Evolutionary conservation across 2,797 vertebrate species (phyloP).

Genomic region (Caiman crocodilus): DNA sequence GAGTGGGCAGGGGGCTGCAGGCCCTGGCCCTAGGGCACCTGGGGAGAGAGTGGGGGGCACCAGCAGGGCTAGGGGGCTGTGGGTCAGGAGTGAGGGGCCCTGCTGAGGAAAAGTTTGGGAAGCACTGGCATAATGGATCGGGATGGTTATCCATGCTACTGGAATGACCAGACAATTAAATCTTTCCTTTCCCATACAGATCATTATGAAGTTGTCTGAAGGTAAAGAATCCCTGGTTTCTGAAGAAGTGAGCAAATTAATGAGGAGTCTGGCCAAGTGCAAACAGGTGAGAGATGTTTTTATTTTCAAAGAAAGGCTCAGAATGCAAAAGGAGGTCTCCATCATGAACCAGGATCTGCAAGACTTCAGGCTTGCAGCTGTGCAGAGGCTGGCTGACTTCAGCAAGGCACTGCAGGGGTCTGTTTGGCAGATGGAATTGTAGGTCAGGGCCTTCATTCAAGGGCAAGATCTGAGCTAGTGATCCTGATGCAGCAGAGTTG

Average conservation of each 20-base stretch:
- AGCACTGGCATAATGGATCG: neutral
- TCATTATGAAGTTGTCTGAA: slow-evolving; percentile 55
- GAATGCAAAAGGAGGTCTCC: neutral
- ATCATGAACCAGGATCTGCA: neutral
- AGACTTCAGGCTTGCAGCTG: neutral
- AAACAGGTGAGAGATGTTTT: slow-evolving; percentile 52
- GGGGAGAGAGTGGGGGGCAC: neutral
- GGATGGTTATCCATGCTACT: fast-evolving
- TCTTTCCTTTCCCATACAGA: slow-evolving; percentile 9
- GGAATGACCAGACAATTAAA: fast-evolving
- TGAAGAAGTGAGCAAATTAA: slow-evolving; percentile 17
- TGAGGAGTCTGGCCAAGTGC: neutral
- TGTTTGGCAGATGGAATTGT: neutral
- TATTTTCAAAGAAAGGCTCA: neutral
- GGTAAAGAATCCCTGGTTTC: slow-evolving; percentile 53
- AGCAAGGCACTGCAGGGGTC: too few relatives aligned
- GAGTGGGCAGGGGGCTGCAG: too few relatives aligned
- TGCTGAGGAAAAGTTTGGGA: too few relatives aligned
- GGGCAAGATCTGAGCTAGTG: neutral
- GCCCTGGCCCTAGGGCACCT: too few relatives aligned
- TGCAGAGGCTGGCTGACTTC: neutral
- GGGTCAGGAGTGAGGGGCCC: neutral
- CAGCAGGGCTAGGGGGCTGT: fast-evolving
- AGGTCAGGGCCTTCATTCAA: neutral
- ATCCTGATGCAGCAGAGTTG: neutral